Base-by-base conservation (phyloP, 1,140 invertebrate genomes). In the Lepidurus couesii region DNA sequence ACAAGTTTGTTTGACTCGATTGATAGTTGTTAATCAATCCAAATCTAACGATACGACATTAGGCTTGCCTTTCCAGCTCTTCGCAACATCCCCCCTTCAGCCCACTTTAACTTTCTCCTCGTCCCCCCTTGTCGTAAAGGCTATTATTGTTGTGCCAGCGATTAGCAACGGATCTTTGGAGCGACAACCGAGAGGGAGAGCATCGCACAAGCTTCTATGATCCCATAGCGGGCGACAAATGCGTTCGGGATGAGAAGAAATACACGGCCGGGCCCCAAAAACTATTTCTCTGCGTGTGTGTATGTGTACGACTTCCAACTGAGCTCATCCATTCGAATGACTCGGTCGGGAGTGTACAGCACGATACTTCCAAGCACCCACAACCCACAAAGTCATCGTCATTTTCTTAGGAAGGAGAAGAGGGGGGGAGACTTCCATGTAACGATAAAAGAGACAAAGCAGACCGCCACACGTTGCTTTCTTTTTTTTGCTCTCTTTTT, bases 391-490 rank as follows among this genome's bases (percentile, higher is more conserved):
- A 65, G 53, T 65, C 21, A 65, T n/a, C 7, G 53, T 65, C 53
- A 21, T 65, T 65, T 65, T 21, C 21, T 65, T 65, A 9, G 47
- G 13, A 21, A 21, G 47, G 45, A 11, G 45, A 16, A 9, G 16
- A 11, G 44, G 44, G 53, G 53, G 21, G 53, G 3, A 65, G 21
- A 11, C 13, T 65, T 16, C 53, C 53, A 13, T 16, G 8, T 65
- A 65, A 65, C 53, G 53, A 65, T 65, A 65, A 65, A 65, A 65
- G 53, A 65, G 53, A 65, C 53, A 65, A 65, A 65, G 53, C 53
- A 65, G 53, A 65, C 53, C 21, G 53, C 53, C 53, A 65, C 53
- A 65, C 53, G 53, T 65, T 65, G 53, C 53, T 65, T 65, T 47
- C 45, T 16, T 21, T 65, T 16, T 65, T 16, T 65, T 7, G 13